A percentile compares a stretch with the other conserved stretches of the same genome.
phyloP scores from a whole-genome alignment of 2,797 vertebrate species.

The Cirrhinus mrigala region DNA sequence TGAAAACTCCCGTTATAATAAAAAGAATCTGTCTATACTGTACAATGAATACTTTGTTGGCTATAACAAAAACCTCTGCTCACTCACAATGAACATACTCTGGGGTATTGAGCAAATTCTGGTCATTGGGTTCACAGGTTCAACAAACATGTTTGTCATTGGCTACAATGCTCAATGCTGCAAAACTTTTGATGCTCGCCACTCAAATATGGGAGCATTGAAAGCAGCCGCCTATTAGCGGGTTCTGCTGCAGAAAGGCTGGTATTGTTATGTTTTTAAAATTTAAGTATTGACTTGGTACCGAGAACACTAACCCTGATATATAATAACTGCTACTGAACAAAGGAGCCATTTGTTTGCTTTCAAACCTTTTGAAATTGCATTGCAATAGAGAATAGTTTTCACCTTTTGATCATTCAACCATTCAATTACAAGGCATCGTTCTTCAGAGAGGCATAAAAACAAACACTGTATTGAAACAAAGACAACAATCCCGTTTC shows the following conservation, averaged over 20 bases:
- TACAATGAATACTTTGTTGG: not conserved
- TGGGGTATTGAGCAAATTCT: not conserved
- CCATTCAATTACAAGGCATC: conserved; percentile 52
- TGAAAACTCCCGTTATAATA: not conserved
- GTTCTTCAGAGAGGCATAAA: conserved; percentile 37
- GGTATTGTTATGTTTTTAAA: not conserved
- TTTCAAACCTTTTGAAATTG: conserved; percentile 22
- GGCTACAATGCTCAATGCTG: not conserved
- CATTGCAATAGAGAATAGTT: conserved; percentile 54
- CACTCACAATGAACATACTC: not conserved
- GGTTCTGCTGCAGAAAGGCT: not conserved
- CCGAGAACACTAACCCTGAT: not conserved
- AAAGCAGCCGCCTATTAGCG: not conserved
- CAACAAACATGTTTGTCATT: not conserved
- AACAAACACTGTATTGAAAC: conserved; percentile 55
- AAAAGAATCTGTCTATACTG: not conserved
- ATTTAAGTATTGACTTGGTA: not conserved
- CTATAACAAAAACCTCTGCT: not conserved
- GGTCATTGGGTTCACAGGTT: not conserved
- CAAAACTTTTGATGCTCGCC: not conserved
- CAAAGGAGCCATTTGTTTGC: not conserved
- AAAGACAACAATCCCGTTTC: conserved; percentile 53
- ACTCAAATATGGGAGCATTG: not conserved
- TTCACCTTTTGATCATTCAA: conserved; percentile 35
- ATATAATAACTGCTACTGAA: not conserved